Conservation (phyloP, 1,140 invertebrate genomes). For the Pseudoatta argentina region DNA sequence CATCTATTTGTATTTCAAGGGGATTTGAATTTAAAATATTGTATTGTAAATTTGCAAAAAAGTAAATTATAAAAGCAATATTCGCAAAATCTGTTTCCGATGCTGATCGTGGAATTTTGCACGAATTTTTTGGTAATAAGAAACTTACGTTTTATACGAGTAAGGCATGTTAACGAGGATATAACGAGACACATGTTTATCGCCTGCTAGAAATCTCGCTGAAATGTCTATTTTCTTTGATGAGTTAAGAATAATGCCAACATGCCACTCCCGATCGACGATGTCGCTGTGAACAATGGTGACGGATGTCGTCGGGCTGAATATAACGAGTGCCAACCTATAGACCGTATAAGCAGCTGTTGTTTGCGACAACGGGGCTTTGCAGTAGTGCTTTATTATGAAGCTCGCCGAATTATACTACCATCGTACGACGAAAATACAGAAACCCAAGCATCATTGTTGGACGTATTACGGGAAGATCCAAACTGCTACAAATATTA, state of each 20-base stretch:
- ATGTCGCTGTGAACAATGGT: slow-evolving; percentile 48
- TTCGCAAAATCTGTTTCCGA: not conserved
- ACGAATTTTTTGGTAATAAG: not conserved
- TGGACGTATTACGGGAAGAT: not conserved
- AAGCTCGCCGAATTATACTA: slow-evolving; percentile 49
- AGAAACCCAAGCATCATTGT: slow-evolving; percentile 11
- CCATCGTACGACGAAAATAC: slow-evolving; percentile 15
- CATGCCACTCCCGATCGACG: slow-evolving; percentile 30
- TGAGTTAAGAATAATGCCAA: slow-evolving; percentile 37
- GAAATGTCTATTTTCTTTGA: slow-evolving; percentile 49
- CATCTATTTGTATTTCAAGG: not conserved
- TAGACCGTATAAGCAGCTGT: slow-evolving; percentile 28
- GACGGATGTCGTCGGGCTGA: slow-evolving; percentile 31
- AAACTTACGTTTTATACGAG: not conserved
- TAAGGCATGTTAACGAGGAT: slow-evolving; percentile 23
- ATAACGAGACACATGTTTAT: slow-evolving; percentile 26
- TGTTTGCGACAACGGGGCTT: slow-evolving; percentile 46
- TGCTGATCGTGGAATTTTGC: not conserved
- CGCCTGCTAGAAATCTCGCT: not conserved
- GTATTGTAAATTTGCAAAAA: not conserved
- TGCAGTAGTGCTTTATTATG: slow-evolving; percentile 37
- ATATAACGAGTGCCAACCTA: slow-evolving; percentile 44
- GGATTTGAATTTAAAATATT: not conserved
- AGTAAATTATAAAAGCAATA: too few relatives aligned
- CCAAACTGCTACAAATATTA: slow-evolving; percentile 8